Evolutionary conservation across 2,888 invertebrate genomes (phyloP), one percentile per base, ranked within the genome.

Genomic region (Drosophila vallismaia): DNA sequence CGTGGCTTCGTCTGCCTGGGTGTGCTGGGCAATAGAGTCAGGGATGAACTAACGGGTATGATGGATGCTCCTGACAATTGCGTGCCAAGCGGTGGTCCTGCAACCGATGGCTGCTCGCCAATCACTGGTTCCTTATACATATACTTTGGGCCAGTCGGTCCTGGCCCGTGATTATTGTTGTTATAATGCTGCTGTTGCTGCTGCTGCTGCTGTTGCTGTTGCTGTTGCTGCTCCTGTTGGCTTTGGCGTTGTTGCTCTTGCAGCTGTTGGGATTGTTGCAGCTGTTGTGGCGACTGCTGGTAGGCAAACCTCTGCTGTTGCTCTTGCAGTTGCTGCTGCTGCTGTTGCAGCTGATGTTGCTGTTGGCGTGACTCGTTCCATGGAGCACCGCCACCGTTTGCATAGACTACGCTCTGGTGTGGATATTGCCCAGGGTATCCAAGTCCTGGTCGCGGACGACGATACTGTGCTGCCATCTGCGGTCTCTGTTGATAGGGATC

Each of bases 381-480:
- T n/a, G 36, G 6, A n/a, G 36, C 36, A 36, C n/a, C n/a, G 42
- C 42, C 19, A 19, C 14, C 42, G 8, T 14, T 14, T 42, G 19
- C 8, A 42, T 9, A 42, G 12, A 14, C 42, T 19, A 42, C 42
- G 9, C 42, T 19, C n/a, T 14, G 42, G 19, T 42, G 42, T 14
- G 42, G 19, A 19, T 19, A 40, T 12, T 40, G 40, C 14, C 2
- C 8, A 1, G 40, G 12, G 12, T 40, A 2, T 19, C 19, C 19
- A 2, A 2, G 19, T 42, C 42, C 42, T 42, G 42, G 42, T 19
- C 42, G 42, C 14, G 42, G 42, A 42, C 42, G 42, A 19, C 42
- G 42, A 19, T 42, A 42, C 1, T 42, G 42, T 19, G 42, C 7
- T 42, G 42, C 42, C 42, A 42, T 42, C 14, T 42, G 42, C 8